Evolutionary conservation across 2,888 invertebrate genomes (phyloP), one percentile per base, ranked within the genome.

Genomic region (Erpobdella octoculata): DNA sequence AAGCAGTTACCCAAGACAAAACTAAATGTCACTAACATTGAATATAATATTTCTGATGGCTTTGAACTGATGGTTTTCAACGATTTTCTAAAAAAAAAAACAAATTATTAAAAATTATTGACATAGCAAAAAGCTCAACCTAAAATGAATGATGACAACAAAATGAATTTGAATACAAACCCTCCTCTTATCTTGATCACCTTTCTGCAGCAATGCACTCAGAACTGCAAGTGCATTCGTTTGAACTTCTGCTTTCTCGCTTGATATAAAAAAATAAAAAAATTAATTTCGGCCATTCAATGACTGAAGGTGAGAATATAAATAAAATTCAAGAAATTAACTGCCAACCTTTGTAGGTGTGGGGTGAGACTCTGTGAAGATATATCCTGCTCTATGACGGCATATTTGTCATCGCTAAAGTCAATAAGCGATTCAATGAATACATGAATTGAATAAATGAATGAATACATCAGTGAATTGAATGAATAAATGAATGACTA

Each of bases 191-290:
- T 85, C 84, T 71, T 88, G 83, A 80, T 93, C 92, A 5, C 94
- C 92, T 85, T 92, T 93, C 59, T 89, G 86, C 79, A 96, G 90
- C 73, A 96, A 86, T 6, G 94, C 93, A 86, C 97, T 96, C 72
- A 97, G 91, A 31, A 97, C 86, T 3, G 96, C 93, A 76, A 97
- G 89, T 2, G 93, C 90, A 85, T 93, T 94, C 81, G 94, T 93
- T 79, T 94, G 93, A 76, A 95, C 91, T 61, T 91, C 90, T 18
- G 28, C 72, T 2, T 70, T 61, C 9, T 31, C 25, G 48, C 72
- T n/a, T n/a, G n/a, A n/a, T n/a, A 48, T 15, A 28, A 53, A 9
- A 35, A 18, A 31, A 21, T 59, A 9, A 21, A 18, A 36, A 28
- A 33, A 48, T 21, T 48, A 48, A 48, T n/a, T n/a, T n/a, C n/a